Percentiles rank a stretch among this genome's conserved stretches.
phyloP scores from a whole-genome alignment of 2,888 invertebrate genomes.

The Hyalella azteca region DNA sequence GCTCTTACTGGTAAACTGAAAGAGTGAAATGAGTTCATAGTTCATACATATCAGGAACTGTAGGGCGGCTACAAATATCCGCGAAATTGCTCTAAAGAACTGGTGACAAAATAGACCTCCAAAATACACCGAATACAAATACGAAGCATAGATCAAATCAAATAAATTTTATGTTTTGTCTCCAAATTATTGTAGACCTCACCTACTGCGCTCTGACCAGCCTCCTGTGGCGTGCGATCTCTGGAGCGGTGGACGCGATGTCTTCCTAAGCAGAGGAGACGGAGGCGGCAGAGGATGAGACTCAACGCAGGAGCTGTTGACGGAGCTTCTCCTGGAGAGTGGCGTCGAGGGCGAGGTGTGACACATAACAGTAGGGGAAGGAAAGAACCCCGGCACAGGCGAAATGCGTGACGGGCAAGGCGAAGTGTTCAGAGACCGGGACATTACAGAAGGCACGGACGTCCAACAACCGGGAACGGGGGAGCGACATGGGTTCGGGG shows the following conservation, averaged over 20 bases:
- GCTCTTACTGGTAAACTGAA: no score
- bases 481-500: neutral
- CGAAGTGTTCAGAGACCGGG: conserved; percentile 24
- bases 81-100: no score
- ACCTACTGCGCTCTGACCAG: conserved; percentile 40
- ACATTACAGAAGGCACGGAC: conserved; percentile 25
- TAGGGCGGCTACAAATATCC: no score
- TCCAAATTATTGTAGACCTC: no score
- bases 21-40: no score
- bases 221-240: conserved; percentile 54
- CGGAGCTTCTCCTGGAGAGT: conserved; percentile 45
- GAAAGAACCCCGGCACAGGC: conserved; percentile 32
- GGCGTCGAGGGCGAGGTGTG: conserved; percentile 41
- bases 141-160: no score
- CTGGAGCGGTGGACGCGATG: conserved; percentile 52
- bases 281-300: conserved; percentile 10
- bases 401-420: conserved; percentile 38
- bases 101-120: no score
- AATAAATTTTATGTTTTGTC: no score
- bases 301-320: conserved; percentile 23
- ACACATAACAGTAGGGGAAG: neutral
- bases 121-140: no score
- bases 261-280: conserved; percentile 49
- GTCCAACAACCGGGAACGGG: neutral
- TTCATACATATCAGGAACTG: no score